A percentile compares a stretch with the other conserved stretches of the same genome.
Conservation (phyloP, 1,140 invertebrate species). For the Neodiprion lecontei region DNA sequence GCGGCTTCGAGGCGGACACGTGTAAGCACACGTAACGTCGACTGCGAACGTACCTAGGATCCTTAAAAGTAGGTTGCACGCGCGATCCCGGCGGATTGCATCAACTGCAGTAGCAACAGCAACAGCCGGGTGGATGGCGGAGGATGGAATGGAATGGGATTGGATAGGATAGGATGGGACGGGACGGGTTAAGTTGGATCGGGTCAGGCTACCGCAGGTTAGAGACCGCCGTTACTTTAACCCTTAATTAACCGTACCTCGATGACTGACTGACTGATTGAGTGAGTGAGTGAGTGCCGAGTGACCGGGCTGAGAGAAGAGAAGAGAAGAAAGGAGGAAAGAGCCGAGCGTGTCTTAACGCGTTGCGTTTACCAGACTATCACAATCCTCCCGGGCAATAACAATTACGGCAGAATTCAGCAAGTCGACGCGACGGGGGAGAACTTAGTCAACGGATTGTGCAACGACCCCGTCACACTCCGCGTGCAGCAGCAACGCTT, state of each 20-base stretch:
- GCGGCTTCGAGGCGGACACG: no score
- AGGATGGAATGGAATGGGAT: background rate
- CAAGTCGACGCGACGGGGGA: no score
- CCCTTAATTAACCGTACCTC: slow-evolving; percentile 4
- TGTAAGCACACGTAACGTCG: no score
- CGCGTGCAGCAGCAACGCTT: background rate
- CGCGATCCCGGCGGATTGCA: background rate
- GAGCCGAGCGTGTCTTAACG: no score
- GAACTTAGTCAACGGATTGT: background rate
- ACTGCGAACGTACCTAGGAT: no score
- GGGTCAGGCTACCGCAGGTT: background rate
- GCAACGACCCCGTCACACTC: background rate
- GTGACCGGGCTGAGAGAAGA: background rate
- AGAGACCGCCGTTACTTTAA: background rate
- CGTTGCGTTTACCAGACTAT: no score
- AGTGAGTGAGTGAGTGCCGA: background rate
- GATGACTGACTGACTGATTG: background rate
- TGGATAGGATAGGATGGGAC: background rate
- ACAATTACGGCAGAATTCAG: background rate
- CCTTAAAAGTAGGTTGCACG: slow-evolving; percentile 2
- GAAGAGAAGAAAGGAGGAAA: background rate
- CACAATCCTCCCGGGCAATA: background rate
- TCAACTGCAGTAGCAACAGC: no score
- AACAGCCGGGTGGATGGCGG: background rate
- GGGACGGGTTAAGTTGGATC: background rate